Conservation (phyloP, 2,113 vertebrate species). For the Labrus mixtus region DNA sequence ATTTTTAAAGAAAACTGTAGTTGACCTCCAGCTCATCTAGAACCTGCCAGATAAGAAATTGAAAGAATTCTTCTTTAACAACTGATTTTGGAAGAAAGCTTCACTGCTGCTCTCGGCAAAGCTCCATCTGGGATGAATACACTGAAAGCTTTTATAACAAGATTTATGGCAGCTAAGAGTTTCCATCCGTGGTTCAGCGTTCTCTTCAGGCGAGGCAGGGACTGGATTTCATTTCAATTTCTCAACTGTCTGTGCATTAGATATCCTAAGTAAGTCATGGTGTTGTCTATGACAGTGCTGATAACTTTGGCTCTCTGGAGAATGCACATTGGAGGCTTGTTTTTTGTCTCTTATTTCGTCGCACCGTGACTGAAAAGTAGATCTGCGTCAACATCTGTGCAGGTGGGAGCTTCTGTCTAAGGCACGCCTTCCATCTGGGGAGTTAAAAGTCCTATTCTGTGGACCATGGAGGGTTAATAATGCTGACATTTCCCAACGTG, state of each 20-base stretch:
- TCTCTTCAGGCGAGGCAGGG: constrained; percentile 25
- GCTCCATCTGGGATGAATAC: constrained; percentile 65
- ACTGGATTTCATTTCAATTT: constrained; percentile 52
- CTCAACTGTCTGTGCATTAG: constrained; percentile 16
- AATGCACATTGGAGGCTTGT: neutral
- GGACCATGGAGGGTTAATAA: constrained; percentile 31
- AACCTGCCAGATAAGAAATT: constrained; percentile 41
- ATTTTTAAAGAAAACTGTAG: constrained; percentile 5
- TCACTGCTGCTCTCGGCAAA: constrained; percentile 39
- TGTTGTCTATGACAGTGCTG: constrained; percentile 13
- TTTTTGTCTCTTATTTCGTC: neutral
- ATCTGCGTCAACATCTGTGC: constrained; percentile 39
- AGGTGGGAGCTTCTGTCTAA: constrained; percentile 10
- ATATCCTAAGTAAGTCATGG: constrained; percentile 10
- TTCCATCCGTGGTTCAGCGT: constrained; percentile 60
- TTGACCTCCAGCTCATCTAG: constrained; percentile 32
- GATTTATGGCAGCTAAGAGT: constrained; percentile 66
- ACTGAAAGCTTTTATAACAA: constrained; percentile 68
- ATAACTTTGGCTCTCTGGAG: constrained; percentile 7
- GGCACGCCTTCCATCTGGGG: constrained; percentile 18
- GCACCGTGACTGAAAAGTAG: constrained; percentile 8
- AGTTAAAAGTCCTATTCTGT: constrained; percentile 27
- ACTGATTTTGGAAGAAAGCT: constrained; percentile 34
- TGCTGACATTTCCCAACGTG: constrained; percentile 30
- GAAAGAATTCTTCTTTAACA: constrained; percentile 33